Percentiles rank a stretch among this genome's conserved stretches.
Evolutionary conservation across 1,140 invertebrate genomes (phyloP).

Genomic region (Caenorhabditis tropicalis): DNA sequence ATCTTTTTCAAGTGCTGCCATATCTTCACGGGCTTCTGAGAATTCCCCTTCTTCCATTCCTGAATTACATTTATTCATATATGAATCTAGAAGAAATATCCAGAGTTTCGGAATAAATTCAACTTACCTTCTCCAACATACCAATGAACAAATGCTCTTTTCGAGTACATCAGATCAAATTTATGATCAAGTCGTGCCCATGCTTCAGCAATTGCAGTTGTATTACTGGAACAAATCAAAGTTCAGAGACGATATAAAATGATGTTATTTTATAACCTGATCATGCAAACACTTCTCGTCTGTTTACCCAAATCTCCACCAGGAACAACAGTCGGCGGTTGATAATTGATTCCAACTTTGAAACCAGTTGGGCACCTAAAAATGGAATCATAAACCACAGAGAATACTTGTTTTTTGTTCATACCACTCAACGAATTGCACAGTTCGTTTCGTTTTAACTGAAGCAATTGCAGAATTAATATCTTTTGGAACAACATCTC

Average conservation of each 20-base stretch:
- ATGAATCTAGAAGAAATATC: too few relatives aligned
- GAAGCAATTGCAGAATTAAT: slow-evolving; percentile 85
- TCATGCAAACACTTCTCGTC: slow-evolving; percentile 55
- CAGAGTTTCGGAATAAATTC: too few relatives aligned
- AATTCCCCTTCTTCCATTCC: slow-evolving; percentile 84
- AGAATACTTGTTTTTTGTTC: too few relatives aligned
- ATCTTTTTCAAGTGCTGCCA: slow-evolving; percentile 84
- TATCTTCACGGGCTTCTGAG: slow-evolving; percentile 83
- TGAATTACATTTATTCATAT: too few relatives aligned
- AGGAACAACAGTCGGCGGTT: slow-evolving; percentile 83
- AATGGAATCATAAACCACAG: background rate
- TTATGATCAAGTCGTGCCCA: slow-evolving; percentile 80
- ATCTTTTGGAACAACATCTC: slow-evolving; percentile 80
- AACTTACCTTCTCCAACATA: slow-evolving; percentile 82
- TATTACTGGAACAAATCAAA: slow-evolving; percentile 75
- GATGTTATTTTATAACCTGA: background rate
- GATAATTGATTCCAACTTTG: slow-evolving; percentile 80
- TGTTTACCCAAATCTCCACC: slow-evolving; percentile 80
- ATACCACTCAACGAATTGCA: slow-evolving; percentile 83
- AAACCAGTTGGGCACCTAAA: slow-evolving; percentile 79
- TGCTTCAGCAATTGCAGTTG: slow-evolving; percentile 78
- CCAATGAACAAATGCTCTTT: slow-evolving; percentile 72
- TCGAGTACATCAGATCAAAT: slow-evolving; percentile 81
- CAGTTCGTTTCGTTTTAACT: slow-evolving; percentile 83
- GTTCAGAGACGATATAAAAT: background rate